A percentile compares a stretch with the other conserved stretches of the same genome.
Evolutionary conservation across 92 coral and sea anemone species (phyloP).

Genomic region (Muricea muricata): DNA sequence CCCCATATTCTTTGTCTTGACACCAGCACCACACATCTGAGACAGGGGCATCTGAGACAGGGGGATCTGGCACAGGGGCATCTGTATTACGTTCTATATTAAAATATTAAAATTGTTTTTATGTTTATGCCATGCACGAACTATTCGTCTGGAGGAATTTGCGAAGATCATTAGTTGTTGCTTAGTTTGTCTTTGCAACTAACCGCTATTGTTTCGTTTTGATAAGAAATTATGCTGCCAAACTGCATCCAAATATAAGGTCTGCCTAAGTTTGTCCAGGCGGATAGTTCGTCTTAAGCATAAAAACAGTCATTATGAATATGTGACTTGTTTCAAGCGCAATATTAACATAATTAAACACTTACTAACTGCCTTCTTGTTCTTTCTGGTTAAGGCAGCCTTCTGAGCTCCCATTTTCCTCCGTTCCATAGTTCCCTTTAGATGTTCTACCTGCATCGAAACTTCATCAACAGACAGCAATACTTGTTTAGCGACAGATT

Average conservation of each 20-base stretch:
- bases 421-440: slow-evolving; percentile 45
- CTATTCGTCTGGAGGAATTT: neutral
- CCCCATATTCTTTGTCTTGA: slow-evolving; percentile 30
- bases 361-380: slow-evolving; percentile 34
- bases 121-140: too few species aligned
- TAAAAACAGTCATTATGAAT: slow-evolving; percentile 26
- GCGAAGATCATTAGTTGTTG: neutral
- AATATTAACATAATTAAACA: neutral
- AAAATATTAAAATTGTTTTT: neutral
- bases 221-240: neutral
- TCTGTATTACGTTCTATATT: slow-evolving; percentile 1
- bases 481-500: slow-evolving; percentile 56
- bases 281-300: neutral
- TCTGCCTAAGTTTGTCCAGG: neutral
- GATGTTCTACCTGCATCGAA: slow-evolving; percentile 53
- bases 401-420: slow-evolving; percentile 59
- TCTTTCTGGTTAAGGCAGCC: slow-evolving; percentile 56
- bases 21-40: slow-evolving; percentile 46
- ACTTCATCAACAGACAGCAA: slow-evolving; percentile 64
- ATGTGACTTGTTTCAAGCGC: slow-evolving; percentile 36
- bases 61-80: neutral
- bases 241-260: neutral
- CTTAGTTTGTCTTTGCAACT: too few species aligned
- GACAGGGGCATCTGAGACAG: neutral
- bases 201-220: neutral